Evolutionary conservation across 1,140 invertebrate genomes (phyloP).

Genomic region (Leucophenga varia): DNA sequence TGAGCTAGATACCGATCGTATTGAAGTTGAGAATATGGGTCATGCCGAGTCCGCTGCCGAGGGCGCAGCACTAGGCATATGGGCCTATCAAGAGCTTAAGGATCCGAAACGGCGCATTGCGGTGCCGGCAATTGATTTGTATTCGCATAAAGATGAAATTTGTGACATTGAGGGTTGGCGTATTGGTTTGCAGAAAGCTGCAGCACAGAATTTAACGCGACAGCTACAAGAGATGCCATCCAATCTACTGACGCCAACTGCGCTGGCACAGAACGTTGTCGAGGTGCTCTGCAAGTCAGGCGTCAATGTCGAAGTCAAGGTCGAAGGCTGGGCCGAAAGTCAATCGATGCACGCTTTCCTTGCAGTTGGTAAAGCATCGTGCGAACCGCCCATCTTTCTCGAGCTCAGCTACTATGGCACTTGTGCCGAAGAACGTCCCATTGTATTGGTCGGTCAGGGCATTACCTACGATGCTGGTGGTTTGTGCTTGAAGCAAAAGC

Average conservation of each 20-base stretch:
- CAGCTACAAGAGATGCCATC: slow-evolving; percentile 75
- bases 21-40: slow-evolving; percentile 67
- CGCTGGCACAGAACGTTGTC: slow-evolving; percentile 68
- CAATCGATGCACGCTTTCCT: slow-evolving; percentile 75
- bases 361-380: slow-evolving; percentile 71
- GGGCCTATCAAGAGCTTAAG: slow-evolving; percentile 31
- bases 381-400: slow-evolving; percentile 71
- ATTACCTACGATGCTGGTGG: slow-evolving; percentile 88
- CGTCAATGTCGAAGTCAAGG: slow-evolving; percentile 61
- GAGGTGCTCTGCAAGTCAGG: slow-evolving; percentile 49
- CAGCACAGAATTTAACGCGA: slow-evolving; percentile 79
- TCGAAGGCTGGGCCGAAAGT: slow-evolving; percentile 65
- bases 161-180: slow-evolving; percentile 63
- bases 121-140: slow-evolving; percentile 2
- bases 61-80: slow-evolving; percentile 60
- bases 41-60: slow-evolving; percentile 73
- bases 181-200: slow-evolving; percentile 67
- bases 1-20: slow-evolving; percentile 60
- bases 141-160: slow-evolving; percentile 45
- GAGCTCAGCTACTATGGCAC: slow-evolving; percentile 63
- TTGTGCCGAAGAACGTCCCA: slow-evolving; percentile 11
- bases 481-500: slow-evolving; percentile 54
- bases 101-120: neutral
- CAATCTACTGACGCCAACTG: slow-evolving; percentile 79
- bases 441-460: slow-evolving; percentile 79